Base-by-base conservation (phyloP, 2,888 invertebrate genomes). In the Nudaria mundana region DNA sequence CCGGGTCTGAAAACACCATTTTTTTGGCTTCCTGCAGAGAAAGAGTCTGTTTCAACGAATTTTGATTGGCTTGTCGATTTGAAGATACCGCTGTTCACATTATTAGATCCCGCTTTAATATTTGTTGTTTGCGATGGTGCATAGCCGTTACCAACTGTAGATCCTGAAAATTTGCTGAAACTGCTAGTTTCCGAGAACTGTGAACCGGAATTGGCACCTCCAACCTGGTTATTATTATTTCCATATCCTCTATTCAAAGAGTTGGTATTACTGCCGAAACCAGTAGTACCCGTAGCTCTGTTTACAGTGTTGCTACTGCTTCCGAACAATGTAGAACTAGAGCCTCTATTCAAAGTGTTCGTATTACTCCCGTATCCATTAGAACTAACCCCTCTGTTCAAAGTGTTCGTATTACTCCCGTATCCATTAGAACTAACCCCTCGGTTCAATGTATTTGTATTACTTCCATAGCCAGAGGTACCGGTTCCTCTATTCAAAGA, bases 1-100 rank as follows among this genome's bases (percentile, higher is more conserved):
- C 84, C 87, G 6, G 87, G 85, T 1, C 85, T 65, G 68, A 64
- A 83, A 0, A 77, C 47, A 1, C 78, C 80, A 34, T 60, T 48
- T 5, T 54, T 61, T 1, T 81, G 79, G 20, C 81, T 81, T 3
- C 88, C 86, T 56, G 87, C 59, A 0, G 82, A 72, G 57, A 79
- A 80, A 0, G 80, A 74, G 44, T 84, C 82, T 0, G 76, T 76
- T 40, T 79, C 81, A 5, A 84, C 62, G 51, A 83, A 81, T 67
- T 81, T 84, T 0, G 82, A 73, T 45, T 83, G 81, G 40, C 76
- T 71, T 2, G 77, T 76, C 0, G 73, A 57, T 30, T 78, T 76
- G 52, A 61, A 76, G 1, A 74, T 71, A 36, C 72, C 73, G 20
- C 78, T 76, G 43, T 66, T 70, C 41, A 65, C 64, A 14, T 48